Evolutionary conservation across 2,113 vertebrate species (phyloP), one percentile per base, ranked within the genome.

Genomic region (Promerops cafer): DNA sequence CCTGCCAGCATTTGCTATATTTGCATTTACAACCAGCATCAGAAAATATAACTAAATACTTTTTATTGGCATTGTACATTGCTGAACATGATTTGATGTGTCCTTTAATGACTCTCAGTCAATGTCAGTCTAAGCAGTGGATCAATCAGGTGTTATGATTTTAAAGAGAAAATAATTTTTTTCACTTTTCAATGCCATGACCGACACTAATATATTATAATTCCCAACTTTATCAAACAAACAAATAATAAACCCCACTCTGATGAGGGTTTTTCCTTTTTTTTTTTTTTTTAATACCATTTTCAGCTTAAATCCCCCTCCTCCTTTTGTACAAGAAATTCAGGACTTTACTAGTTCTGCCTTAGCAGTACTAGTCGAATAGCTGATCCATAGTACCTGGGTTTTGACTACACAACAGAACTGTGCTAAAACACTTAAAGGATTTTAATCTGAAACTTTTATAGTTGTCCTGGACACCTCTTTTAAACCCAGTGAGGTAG

Each of bases 211-310:
- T 37, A 11, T 21, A 50, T 3, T 24, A 44, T 16, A 26, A 26
- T 28, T 5, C 22, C 70, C 11, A 52, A 39, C 20, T 50, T 68
- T 22, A 57, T 53, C 66, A 60, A 54, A 64, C 3, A 82, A 76
- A 37, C 4, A 65, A 35, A 60, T 15, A 40, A 57, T 30, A 79
- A 71, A 37, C 11, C 7, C 8, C 19, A n/a, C 11, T 65, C 47
- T 71, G 19, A 35, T 50, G 16, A 7, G 2, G 2, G 1, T 16
- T 59, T 33, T 13, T 5, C 8, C 4, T 12, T 35, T 18, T 13
- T 13, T 13, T 39, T 75, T 59, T 19, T 61, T 57, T 17, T 27
- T 15, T 1, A 4, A 19, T 80, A 23, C 1, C 0, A 22, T 31
- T 83, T 83, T 77, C n/a, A 19, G 2, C 20, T 69, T 69, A 15